Evolutionary conservation across 2,797 vertebrate species (phyloP).

Genomic region (Poecilia wingei): DNA sequence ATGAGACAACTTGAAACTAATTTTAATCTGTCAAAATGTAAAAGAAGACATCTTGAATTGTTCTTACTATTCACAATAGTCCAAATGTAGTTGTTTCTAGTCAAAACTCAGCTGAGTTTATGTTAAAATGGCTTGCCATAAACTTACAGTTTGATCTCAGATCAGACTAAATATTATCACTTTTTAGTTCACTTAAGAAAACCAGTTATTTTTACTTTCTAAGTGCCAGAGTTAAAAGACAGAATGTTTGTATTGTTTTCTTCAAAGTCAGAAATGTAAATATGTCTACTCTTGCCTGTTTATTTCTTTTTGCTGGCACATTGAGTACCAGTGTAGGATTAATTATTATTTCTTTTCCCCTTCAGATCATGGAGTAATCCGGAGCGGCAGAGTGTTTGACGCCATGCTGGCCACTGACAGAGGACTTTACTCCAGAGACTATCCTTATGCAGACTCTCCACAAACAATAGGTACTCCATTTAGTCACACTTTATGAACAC

Average conservation of each 20-base stretch:
- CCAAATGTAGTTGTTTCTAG: background rate
- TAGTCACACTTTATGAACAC: background rate
- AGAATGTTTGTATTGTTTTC: background rate
- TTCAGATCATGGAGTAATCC: slow-evolving; percentile 88
- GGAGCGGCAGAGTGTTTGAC: slow-evolving; percentile 82
- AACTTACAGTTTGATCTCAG: background rate
- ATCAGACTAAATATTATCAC: background rate
- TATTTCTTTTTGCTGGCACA: background rate
- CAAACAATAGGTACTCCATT: slow-evolving; percentile 87
- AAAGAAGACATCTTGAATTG: background rate
- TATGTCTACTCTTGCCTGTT: background rate
- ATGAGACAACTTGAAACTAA: background rate
- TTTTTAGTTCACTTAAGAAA: background rate
- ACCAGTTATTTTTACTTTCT: background rate
- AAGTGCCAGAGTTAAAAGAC: background rate
- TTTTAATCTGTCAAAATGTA: background rate
- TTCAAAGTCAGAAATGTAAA: background rate
- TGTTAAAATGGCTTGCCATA: background rate
- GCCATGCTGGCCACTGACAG: slow-evolving; percentile 89
- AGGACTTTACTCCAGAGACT: slow-evolving; percentile 85
- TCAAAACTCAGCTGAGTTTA: background rate
- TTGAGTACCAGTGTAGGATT: background rate
- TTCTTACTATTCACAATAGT: background rate
- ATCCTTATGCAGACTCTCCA: slow-evolving; percentile 90
- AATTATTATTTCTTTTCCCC: slow-evolving; percentile 2